Conservation (phyloP, 1,140 invertebrate genomes). For the Cryptotermes secundus region DNA sequence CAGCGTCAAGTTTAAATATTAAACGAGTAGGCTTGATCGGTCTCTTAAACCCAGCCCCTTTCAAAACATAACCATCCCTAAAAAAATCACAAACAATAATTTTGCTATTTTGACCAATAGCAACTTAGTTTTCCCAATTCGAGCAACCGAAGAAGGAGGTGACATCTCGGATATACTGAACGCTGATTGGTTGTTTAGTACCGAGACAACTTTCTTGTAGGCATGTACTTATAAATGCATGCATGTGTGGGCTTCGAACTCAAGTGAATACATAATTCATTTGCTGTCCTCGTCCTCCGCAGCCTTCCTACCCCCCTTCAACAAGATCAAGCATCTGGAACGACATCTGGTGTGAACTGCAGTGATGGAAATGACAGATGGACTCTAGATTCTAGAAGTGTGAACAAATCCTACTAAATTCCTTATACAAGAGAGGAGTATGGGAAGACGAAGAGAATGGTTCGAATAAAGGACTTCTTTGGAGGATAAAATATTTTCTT, state of each 20-base stretch:
- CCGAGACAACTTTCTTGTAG: constrained; percentile 16
- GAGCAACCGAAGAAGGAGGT: constrained; percentile 4
- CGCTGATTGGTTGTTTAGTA: not conserved
- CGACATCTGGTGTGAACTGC: not conserved
- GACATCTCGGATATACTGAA: not conserved
- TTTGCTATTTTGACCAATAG: not conserved
- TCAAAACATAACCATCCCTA: not conserved
- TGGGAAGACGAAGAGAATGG: too few species aligned
- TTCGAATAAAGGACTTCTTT: too few species aligned
- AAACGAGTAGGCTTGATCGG: not conserved
- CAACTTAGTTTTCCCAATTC: not conserved
- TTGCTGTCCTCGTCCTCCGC: not conserved
- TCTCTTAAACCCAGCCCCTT: not conserved
- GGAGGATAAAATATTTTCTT: too few species aligned
- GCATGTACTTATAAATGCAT: constrained; percentile 17
- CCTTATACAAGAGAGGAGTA: too few species aligned
- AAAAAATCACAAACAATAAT: not conserved
- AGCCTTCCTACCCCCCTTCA: not conserved
- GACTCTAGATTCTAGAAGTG: not conserved
- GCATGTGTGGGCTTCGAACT: constrained; percentile 10
- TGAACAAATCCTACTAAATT: not conserved
- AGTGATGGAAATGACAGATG: not conserved
- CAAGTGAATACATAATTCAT: not conserved
- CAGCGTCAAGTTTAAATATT: not conserved
- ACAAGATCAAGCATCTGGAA: not conserved